Percentiles rank a stretch among this genome's conserved stretches.
These are phyloP conservation scores for Eulemur rufifrons DNA, from an alignment of 2,113 vertebrate genomes.

Conservation along the genomic window DNA sequence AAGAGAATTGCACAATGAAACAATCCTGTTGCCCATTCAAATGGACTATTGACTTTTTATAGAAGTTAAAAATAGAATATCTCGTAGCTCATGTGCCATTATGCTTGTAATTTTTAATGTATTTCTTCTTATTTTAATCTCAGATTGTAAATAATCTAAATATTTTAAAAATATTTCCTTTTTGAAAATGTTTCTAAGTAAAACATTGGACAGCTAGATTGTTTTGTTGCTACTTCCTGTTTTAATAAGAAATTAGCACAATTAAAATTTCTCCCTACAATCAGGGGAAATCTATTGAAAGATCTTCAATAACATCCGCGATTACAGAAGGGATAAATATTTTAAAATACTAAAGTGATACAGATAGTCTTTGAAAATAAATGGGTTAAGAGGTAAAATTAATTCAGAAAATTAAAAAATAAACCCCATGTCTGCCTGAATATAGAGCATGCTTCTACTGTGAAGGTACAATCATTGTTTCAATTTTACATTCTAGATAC, in stretches of 20 bases:
- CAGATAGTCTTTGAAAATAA: not conserved
- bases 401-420: not conserved
- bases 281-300: not conserved
- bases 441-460: not conserved
- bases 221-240: not conserved
- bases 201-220: not conserved
- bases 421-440: not conserved
- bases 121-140: not conserved
- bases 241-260: not conserved
- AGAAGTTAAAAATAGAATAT: constrained; percentile 23
- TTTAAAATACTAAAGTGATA: not conserved
- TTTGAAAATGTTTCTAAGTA: not conserved
- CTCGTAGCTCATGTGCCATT: not conserved
- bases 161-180: not conserved
- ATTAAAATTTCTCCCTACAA: not conserved
- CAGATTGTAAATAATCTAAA: not conserved
- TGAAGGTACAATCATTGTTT: not conserved
- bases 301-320: not conserved
- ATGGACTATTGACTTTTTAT: not conserved
- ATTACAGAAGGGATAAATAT: not conserved
- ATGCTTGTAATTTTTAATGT: not conserved
- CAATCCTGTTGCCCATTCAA: not conserved
- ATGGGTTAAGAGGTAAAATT: not conserved
- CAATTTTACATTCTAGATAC: not conserved
- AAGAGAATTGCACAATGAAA: constrained; percentile 33